phyloP scores from a whole-genome alignment of 2,888 invertebrate genomes.

The Torymus tubicola region DNA sequence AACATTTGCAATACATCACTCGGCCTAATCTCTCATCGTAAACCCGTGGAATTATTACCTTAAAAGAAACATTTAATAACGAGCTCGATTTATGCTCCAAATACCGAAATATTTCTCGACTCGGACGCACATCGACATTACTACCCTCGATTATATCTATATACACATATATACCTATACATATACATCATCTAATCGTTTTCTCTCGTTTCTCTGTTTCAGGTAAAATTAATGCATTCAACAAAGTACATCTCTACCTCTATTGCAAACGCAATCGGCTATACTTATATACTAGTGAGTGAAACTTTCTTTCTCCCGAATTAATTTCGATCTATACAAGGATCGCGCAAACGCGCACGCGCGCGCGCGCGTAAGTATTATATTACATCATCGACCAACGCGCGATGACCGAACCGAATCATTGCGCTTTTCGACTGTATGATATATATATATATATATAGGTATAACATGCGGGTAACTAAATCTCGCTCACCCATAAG shows the following conservation, averaged over 20 bases:
- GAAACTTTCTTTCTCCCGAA: conserved; percentile 26
- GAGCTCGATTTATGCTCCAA: background rate
- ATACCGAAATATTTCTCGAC: background rate
- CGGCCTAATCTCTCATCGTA: background rate
- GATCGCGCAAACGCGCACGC: background rate
- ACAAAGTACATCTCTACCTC: background rate
- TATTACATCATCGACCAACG: conserved; percentile 23
- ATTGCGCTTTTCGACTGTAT: background rate
- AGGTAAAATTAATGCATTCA: conserved; percentile 37
- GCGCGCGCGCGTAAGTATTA: too few species aligned
- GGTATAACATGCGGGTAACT: conserved; percentile 28
- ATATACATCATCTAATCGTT: background rate
- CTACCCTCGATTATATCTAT: too few species aligned
- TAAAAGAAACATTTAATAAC: background rate
- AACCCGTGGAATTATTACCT: conserved; percentile 1
- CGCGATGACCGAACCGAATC: conserved; percentile 28
- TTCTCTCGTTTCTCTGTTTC: conserved; percentile 28
- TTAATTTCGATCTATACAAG: background rate
- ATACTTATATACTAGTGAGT: background rate
- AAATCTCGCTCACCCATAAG: background rate
- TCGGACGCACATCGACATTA: too few species aligned
- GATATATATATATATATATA: too few species aligned
- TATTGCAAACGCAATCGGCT: too few species aligned
- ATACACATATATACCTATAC: too few species aligned
- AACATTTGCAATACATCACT: background rate